These are phyloP conservation scores for Apis laboriosa DNA, from an alignment of 1,140 invertebrate species.

Conservation along the genomic window DNA sequence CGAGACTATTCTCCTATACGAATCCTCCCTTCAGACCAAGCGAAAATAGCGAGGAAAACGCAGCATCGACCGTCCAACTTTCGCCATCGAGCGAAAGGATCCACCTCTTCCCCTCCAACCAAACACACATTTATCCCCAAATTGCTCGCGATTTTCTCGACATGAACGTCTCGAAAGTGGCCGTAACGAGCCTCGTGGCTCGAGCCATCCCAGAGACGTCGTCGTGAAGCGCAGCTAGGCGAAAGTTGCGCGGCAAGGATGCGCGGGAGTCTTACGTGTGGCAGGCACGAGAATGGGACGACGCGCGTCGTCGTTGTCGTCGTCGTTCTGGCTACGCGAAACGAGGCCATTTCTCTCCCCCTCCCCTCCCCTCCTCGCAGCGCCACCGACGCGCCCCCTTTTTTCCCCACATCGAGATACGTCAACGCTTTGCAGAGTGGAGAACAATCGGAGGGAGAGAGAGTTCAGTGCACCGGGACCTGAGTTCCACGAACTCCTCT, in stretches of 20 bases:
- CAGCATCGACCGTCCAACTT: too few species aligned
- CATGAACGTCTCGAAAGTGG: too few species aligned
- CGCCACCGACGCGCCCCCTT: slow-evolving; percentile 65
- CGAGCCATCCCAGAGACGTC: too few species aligned
- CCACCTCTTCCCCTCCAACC: too few species aligned
- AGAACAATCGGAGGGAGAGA: slow-evolving; percentile 58
- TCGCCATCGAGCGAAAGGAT: too few species aligned
- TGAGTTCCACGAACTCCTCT: slow-evolving; percentile 55
- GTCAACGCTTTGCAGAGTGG: slow-evolving; percentile 58
- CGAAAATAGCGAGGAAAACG: too few species aligned
- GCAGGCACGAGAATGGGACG: slow-evolving; percentile 57
- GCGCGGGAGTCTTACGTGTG: slow-evolving; percentile 48
- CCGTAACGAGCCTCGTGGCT: too few species aligned
- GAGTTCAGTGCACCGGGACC: slow-evolving; percentile 61
- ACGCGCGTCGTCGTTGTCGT: slow-evolving; percentile 4
- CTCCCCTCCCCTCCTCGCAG: slow-evolving; percentile 17
- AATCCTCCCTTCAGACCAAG: too few species aligned
- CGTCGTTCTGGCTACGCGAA: slow-evolving; percentile 61
- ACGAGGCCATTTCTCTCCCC: slow-evolving; percentile 69
- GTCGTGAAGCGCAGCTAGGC: slow-evolving; percentile 1
- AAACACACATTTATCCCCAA: too few species aligned
- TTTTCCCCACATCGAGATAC: slow-evolving; percentile 62
- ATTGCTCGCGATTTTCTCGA: too few species aligned
- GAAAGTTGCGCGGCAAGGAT: slow-evolving; percentile 16
- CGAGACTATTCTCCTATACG: too few species aligned